Base-by-base conservation (phyloP, 30 jellyfish, hydroid and myxozoan genomes). In the Hydractinia symbiolongicarpus region DNA sequence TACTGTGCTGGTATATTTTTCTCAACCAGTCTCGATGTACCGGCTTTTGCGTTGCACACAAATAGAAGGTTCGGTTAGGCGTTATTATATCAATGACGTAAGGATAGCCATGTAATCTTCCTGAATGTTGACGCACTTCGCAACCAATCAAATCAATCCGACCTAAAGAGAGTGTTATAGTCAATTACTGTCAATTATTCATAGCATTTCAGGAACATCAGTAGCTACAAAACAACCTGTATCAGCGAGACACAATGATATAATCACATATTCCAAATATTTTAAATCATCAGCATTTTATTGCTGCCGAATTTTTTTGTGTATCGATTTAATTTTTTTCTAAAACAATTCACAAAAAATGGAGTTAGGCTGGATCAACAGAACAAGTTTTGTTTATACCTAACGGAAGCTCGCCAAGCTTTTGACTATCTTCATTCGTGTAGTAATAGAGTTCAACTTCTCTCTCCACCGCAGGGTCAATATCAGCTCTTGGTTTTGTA, bases 1-100 rank as follows among this genome's bases (percentile, higher is more conserved):
- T 64, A 64, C 74, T 64, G 17, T 64, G 74, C 16, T 13, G 9
- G 17, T 77, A 17, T 16, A 77, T 13, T 15, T 55, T 57, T 11
- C n/a, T 53, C 7, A 77, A 60, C 85, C 85, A 77, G 7, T 60
- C 73, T 53, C 44, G 8, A 50, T 77, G 81, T n/a, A 62, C 66
- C 8, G 81, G 58, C 56, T 77, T 77, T 52, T 77, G 77, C 40
- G 72, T 55, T 13, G 85, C 73, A n/a, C 85, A 77, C 15, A 77
- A 50, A 77, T 77, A 76, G 54, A 4, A 77, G 11, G 66, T n/a
- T 54, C 85, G 85, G 1, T 77, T 53, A 1, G 56, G 78, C 8
- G 85, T 77, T 13, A 54, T 55, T 5, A 77, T 54, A 55, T 54
- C 50, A 14, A 77, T 77, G 5, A 49, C 85, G 66, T 53, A 61